These are phyloP conservation scores for Raja brachyura DNA, from an alignment of 2,113 vertebrate genomes.

Conservation along the genomic window DNA sequence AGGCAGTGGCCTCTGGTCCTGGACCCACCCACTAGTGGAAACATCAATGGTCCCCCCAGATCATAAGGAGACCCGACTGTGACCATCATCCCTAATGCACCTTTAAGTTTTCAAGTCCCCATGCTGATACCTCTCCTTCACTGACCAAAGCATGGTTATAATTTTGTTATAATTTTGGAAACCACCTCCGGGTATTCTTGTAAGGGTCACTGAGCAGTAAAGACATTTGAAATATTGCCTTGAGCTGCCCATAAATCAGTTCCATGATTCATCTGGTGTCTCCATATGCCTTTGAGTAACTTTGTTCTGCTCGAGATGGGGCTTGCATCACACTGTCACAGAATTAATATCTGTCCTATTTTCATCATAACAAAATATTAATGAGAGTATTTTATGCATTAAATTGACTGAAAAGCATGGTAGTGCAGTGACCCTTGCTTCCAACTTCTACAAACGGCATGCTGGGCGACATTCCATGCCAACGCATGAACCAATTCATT, in stretches of 20 bases:
- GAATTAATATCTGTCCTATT: neutral
- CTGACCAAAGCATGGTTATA: neutral
- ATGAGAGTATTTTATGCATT: neutral
- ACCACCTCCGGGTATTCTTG: neutral
- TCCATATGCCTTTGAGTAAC: slow-evolving; percentile 8
- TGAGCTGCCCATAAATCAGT: neutral
- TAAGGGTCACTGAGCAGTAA: slow-evolving; percentile 6
- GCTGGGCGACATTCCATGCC: neutral
- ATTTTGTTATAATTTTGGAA: neutral
- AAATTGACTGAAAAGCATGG: slow-evolving; percentile 4
- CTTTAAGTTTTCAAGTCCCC: neutral
- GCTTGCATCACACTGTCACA: neutral
- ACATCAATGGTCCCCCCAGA: neutral
- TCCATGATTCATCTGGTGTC: slow-evolving; percentile 11
- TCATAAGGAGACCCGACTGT: neutral
- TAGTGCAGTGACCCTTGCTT: neutral
- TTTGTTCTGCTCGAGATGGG: neutral
- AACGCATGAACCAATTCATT: neutral
- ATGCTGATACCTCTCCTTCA: neutral
- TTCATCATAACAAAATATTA: neutral
- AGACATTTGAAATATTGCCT: slow-evolving; percentile 13
- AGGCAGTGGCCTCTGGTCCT: no score
- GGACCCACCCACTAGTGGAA: no score
- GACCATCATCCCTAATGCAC: neutral
- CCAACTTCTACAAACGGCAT: neutral